Evolutionary conservation across 30 jellyfish, hydroid and myxozoan genomes (phyloP).

Genomic region (Aurelia sp.): DNA sequence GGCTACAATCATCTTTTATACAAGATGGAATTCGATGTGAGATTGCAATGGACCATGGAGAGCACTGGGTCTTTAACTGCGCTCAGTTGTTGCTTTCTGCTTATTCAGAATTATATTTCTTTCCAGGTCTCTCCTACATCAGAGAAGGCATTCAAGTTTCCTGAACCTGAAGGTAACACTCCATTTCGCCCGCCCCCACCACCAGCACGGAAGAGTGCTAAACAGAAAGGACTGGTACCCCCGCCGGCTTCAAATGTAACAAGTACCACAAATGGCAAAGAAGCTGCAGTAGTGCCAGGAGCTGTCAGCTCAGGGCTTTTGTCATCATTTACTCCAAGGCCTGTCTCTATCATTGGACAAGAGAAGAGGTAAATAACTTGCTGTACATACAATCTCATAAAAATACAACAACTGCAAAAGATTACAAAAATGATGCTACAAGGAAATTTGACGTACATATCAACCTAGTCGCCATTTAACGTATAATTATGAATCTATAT

Average conservation of each 20-base stretch:
- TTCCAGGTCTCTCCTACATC: conserved; percentile 52
- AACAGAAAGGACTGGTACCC: conserved; percentile 19
- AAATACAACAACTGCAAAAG: too few species aligned
- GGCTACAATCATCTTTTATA: too few species aligned
- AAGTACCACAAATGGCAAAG: background rate
- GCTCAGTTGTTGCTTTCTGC: too few species aligned
- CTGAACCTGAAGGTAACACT: conserved; percentile 20
- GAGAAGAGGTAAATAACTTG: conserved; percentile 39
- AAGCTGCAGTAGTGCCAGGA: conserved; percentile 25
- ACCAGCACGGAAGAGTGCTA: conserved; percentile 64
- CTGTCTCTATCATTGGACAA: conserved; percentile 13
- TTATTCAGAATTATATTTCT: too few species aligned
- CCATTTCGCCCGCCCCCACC: conserved; percentile 80
- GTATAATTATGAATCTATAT: too few species aligned
- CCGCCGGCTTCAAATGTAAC: conserved; percentile 29
- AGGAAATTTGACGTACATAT: too few species aligned
- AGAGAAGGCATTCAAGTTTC: conserved; percentile 27
- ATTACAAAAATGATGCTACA: too few species aligned
- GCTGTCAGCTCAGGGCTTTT: conserved; percentile 27
- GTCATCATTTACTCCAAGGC: conserved; percentile 77
- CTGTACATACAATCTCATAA: too few species aligned
- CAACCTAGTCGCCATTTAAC: too few species aligned
- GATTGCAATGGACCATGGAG: too few species aligned
- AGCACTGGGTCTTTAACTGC: too few species aligned
- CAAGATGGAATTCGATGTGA: too few species aligned